phyloP scores from a whole-genome alignment of 2,888 invertebrate genomes.

The Tillus elongatus region DNA sequence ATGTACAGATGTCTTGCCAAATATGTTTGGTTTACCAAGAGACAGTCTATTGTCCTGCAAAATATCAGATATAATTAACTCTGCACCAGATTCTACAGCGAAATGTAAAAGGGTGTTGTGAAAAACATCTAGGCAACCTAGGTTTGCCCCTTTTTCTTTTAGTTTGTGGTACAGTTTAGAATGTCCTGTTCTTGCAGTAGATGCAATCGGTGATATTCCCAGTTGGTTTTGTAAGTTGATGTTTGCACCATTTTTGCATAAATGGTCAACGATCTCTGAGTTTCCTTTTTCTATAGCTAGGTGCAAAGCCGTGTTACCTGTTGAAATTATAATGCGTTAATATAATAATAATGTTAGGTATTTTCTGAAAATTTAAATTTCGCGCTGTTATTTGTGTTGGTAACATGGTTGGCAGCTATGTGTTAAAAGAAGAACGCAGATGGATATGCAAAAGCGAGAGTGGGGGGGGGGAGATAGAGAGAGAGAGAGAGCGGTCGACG shows the following conservation, averaged over 20 bases:
- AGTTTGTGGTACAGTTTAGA: background rate
- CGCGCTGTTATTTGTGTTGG: too few species aligned
- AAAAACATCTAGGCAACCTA: background rate
- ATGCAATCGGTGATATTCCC: background rate
- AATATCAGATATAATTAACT: background rate
- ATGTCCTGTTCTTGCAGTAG: background rate
- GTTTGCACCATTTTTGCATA: conserved; percentile 1
- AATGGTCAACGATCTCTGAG: background rate
- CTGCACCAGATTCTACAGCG: background rate
- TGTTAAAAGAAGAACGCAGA: too few species aligned
- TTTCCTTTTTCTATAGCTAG: background rate
- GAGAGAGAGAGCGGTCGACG: too few species aligned
- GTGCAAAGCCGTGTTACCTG: conserved; percentile 1
- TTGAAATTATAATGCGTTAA: too few species aligned
- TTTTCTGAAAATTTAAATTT: too few species aligned
- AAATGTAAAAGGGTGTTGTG: background rate
- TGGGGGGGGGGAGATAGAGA: too few species aligned
- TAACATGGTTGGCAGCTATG: too few species aligned
- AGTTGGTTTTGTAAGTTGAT: background rate
- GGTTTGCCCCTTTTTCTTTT: background rate
- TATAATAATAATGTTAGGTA: too few species aligned
- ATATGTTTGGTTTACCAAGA: background rate
- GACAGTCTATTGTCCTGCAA: too few species aligned
- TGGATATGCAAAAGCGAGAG: too few species aligned
- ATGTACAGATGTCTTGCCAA: background rate